phyloP scores from a whole-genome alignment of 2,797 vertebrate genomes.

The Psittacula echo region DNA sequence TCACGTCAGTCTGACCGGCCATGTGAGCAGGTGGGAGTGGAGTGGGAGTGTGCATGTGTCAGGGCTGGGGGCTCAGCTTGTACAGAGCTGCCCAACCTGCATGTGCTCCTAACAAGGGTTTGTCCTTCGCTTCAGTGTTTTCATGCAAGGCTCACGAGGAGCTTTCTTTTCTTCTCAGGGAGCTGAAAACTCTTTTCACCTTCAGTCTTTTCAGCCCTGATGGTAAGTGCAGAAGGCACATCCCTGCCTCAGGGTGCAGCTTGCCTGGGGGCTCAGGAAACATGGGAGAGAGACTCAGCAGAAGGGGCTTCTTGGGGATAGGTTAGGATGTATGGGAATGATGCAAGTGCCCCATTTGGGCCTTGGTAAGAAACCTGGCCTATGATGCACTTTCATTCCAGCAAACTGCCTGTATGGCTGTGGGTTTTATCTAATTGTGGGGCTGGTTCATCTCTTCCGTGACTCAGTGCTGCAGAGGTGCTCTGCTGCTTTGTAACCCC shows the following conservation, averaged over 20 bases:
- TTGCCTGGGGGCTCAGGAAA: not conserved
- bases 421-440: accelerated
- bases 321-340: not conserved
- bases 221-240: not conserved
- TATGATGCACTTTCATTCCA: accelerated
- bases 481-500: not conserved
- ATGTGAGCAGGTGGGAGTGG: accelerated
- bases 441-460: not conserved
- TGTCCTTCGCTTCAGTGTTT: not conserved
- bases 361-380: not conserved
- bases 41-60: accelerated
- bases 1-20: not conserved
- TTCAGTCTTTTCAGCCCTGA: not conserved
- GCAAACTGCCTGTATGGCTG: not conserved
- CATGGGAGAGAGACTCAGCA: accelerated
- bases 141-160: not conserved
- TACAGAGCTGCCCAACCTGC: not conserved
- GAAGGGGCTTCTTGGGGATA: not conserved
- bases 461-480: not conserved
- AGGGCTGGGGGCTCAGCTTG: not conserved
- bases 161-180: not conserved
- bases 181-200: not conserved
- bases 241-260: not conserved
- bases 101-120: not conserved
- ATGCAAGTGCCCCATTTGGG: not conserved